Evolutionary conservation across 1,140 invertebrate species (phyloP).

Genomic region (Goniozus legneri): DNA sequence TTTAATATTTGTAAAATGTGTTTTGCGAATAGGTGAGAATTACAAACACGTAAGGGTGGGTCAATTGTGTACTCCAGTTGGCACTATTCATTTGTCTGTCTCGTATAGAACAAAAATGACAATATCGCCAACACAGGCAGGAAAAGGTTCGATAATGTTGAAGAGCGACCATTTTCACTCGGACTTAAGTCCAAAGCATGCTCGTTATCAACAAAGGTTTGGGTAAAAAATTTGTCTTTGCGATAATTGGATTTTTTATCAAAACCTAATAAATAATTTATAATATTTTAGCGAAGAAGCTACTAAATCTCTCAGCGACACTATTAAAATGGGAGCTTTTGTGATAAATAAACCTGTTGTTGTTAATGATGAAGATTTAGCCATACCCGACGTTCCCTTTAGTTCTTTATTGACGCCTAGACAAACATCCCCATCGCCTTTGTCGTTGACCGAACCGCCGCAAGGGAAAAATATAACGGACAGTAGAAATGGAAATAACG

Average conservation of each 20-base stretch:
- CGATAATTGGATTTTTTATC: constrained; percentile 5
- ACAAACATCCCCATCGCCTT: constrained; percentile 44
- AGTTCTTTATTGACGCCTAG: constrained; percentile 59
- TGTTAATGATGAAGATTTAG: constrained; percentile 58
- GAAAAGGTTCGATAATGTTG: constrained; percentile 72
- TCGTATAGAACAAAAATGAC: constrained; percentile 86
- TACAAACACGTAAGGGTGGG: constrained; percentile 78
- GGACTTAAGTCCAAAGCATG: constrained; percentile 68
- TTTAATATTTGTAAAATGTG: constrained; percentile 2
- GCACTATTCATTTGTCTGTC: constrained; percentile 73
- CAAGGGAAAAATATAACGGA: constrained; percentile 33
- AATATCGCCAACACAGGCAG: constrained; percentile 76
- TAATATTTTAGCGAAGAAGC: constrained; percentile 56
- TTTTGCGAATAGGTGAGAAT: constrained; percentile 58
- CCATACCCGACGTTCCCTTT: constrained; percentile 67
- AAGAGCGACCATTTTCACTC: constrained; percentile 88
- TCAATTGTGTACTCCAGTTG: constrained; percentile 77
- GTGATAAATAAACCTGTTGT: constrained; percentile 57
- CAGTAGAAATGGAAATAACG: constrained; percentile 53
- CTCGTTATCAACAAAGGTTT: constrained; percentile 61
- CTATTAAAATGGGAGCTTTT: constrained; percentile 69
- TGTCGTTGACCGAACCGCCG: constrained; percentile 20
- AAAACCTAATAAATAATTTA: no score
- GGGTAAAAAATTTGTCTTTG: constrained; percentile 23
- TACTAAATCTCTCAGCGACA: constrained; percentile 61